Evolutionary conservation across 2,888 invertebrate species (phyloP).

Genomic region (Byasa hedistus): DNA sequence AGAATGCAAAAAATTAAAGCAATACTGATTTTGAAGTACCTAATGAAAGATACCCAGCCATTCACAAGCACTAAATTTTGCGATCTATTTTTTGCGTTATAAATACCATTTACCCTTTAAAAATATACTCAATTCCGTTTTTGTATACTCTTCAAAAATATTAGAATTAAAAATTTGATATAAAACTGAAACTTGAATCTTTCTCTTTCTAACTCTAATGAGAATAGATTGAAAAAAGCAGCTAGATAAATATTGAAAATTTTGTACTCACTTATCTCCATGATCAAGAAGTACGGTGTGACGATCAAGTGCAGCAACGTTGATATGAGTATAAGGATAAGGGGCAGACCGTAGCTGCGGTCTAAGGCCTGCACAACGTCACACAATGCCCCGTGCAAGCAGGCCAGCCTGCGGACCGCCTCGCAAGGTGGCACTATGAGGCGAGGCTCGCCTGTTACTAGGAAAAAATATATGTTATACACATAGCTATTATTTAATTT

Average conservation of each 20-base stretch:
- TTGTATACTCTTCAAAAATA: no score
- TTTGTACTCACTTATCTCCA: conserved; percentile 69
- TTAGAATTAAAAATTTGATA: no score
- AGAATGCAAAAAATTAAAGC: no score
- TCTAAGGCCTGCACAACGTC: conserved; percentile 75
- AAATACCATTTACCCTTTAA: no score
- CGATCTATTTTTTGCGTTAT: no score
- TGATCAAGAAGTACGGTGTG: conserved; percentile 81
- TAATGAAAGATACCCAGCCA: no score
- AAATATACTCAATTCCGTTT: no score
- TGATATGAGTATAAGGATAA: conserved; percentile 77
- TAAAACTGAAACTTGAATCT: no score
- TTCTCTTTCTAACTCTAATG: no score
- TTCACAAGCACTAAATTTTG: no score
- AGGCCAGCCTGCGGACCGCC: conserved; percentile 70
- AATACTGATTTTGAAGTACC: no score
- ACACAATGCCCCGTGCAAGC: conserved; percentile 75
- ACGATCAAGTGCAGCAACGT: conserved; percentile 81
- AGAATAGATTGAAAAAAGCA: background rate
- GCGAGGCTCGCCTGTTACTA: conserved; percentile 58
- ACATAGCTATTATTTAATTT: no score
- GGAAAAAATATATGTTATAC: background rate
- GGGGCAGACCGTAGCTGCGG: conserved; percentile 75
- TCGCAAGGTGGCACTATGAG: conserved; percentile 63
- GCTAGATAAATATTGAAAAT: background rate